phyloP scores from a whole-genome alignment of 2,797 vertebrate species.

The Percopsis omiscomaycus region DNA sequence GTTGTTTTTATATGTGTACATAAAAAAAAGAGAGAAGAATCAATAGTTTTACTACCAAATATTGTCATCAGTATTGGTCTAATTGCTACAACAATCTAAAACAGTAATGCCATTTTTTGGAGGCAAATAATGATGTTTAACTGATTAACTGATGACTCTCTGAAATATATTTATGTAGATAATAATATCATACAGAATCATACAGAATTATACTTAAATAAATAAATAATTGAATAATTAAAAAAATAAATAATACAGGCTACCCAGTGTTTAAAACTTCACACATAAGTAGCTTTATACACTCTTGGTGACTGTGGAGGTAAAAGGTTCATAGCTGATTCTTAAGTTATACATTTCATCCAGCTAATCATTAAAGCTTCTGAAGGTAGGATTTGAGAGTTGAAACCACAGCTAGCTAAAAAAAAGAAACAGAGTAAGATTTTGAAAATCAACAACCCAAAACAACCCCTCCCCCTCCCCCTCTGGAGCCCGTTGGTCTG shows the following conservation, averaged over 20 bases:
- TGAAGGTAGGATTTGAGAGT: too few relatives aligned
- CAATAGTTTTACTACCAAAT: too few relatives aligned
- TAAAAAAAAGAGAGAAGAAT: too few relatives aligned
- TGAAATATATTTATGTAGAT: constrained; percentile 22
- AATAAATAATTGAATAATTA: background rate
- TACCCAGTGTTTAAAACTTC: background rate
- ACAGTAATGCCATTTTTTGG: constrained; percentile 14
- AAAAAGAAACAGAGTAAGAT: too few relatives aligned
- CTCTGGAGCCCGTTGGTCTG: too few relatives aligned
- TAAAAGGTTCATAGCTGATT: background rate
- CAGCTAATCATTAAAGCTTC: constrained; percentile 8
- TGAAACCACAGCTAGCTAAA: too few relatives aligned
- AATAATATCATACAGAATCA: background rate
- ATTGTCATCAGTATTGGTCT: too few relatives aligned
- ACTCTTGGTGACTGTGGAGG: constrained; percentile 11
- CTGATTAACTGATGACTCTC: constrained; percentile 11
- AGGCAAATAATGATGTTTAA: constrained; percentile 20
- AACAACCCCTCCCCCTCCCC: too few relatives aligned
- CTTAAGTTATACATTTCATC: background rate
- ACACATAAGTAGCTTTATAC: constrained; percentile 11
- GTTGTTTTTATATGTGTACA: too few relatives aligned
- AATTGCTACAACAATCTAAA: constrained; percentile 9
- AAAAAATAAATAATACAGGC: background rate
- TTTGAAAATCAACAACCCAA: too few relatives aligned
- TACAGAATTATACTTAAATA: background rate